Conservation (phyloP, 2,888 invertebrate genomes). For the Lycaena phlaeas region DNA sequence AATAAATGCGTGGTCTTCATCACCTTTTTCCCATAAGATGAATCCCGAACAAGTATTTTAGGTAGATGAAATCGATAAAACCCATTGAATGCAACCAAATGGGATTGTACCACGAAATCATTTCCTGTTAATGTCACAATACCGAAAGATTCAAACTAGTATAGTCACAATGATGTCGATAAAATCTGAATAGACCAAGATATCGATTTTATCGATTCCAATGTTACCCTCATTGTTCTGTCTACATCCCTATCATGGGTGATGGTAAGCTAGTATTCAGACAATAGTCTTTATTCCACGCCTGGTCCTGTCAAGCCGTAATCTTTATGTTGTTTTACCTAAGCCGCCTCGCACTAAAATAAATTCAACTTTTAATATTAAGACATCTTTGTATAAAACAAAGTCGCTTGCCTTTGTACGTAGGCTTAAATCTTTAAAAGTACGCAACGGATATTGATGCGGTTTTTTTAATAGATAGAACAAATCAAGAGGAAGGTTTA, state of each 20-base stretch:
- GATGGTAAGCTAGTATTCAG: constrained; percentile 42
- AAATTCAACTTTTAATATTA: too few relatives aligned
- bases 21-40: too few relatives aligned
- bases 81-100: constrained; percentile 8
- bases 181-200: constrained; percentile 51
- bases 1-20: too few relatives aligned
- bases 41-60: too few relatives aligned
- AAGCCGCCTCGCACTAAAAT: constrained; percentile 25
- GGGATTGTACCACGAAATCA: constrained; percentile 16
- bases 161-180: constrained; percentile 50
- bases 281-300: constrained; percentile 50
- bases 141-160: constrained; percentile 23
- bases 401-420: too few relatives aligned
- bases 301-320: constrained; percentile 34
- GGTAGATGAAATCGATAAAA: not conserved
- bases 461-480: too few relatives aligned
- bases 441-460: too few relatives aligned
- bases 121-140: constrained; percentile 30
- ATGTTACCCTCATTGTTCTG: constrained; percentile 62
- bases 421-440: too few relatives aligned
- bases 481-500: too few relatives aligned
- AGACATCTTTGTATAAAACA: too few relatives aligned
- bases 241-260: constrained; percentile 46
- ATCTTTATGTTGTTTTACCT: constrained; percentile 37
- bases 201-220: constrained; percentile 46